phyloP scores from a whole-genome alignment of 2,113 vertebrate species.

The Hippopotamus amphibius region DNA sequence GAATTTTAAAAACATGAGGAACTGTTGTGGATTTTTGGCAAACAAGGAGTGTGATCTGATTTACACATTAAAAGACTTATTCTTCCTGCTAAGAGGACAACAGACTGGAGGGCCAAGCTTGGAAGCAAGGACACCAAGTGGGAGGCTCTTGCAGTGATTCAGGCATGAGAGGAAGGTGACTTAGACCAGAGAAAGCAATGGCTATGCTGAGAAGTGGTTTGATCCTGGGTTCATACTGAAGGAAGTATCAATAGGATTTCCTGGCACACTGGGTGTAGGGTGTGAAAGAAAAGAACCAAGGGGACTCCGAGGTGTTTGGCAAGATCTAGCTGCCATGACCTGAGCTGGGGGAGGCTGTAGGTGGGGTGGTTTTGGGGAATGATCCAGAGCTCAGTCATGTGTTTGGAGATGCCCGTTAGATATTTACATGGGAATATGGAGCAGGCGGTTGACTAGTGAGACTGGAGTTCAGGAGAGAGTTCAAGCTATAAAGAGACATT shows the following conservation, averaged over 20 bases:
- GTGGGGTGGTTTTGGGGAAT: background rate
- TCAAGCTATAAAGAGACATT: constrained; percentile 13
- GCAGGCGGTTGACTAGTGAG: background rate
- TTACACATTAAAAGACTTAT: background rate
- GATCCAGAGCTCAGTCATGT: background rate
- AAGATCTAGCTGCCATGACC: background rate
- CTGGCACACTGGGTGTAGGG: background rate
- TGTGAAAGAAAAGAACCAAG: constrained; percentile 1
- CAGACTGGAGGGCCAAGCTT: background rate
- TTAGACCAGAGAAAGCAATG: background rate
- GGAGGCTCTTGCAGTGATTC: background rate
- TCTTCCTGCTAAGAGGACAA: constrained; percentile 30
- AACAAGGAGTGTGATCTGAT: background rate
- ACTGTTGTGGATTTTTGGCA: constrained; percentile 22
- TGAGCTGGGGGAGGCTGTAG: background rate
- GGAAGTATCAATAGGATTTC: constrained; percentile 2
- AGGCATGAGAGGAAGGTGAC: background rate
- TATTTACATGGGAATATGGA: background rate
- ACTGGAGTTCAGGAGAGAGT: background rate
- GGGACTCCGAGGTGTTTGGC: background rate
- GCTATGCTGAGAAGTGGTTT: background rate
- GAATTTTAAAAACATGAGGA: background rate
- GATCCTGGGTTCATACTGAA: background rate
- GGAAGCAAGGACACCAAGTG: background rate
- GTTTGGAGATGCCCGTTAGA: background rate